A percentile compares a stretch with the other conserved stretches of the same genome.
phyloP scores from a whole-genome alignment of 1,140 invertebrate genomes.

The Diabrotica undecimpunctata region DNA sequence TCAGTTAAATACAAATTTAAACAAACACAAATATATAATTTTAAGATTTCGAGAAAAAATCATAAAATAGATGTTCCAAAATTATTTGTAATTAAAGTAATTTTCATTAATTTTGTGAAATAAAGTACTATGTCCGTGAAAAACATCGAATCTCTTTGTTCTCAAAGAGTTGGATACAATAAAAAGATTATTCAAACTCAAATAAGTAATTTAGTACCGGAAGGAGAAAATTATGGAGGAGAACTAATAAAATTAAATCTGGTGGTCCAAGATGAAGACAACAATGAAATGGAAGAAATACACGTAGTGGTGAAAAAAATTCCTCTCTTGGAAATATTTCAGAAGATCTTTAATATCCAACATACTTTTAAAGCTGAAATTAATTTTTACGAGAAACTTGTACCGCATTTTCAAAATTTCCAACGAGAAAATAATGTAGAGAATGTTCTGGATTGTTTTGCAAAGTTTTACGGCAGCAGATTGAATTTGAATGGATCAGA shows the following conservation, averaged over 20 bases:
- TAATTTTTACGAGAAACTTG: constrained; percentile 14
- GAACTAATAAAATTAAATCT: constrained; percentile 16
- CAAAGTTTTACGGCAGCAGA: constrained; percentile 19
- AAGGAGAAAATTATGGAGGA: constrained; percentile 19
- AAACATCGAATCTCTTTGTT: neutral
- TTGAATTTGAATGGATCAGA: constrained; percentile 13
- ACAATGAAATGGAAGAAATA: neutral
- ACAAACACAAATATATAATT: too few relatives aligned
- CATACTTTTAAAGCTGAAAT: constrained; percentile 47
- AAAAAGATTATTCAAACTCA: constrained; percentile 7
- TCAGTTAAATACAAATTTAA: too few relatives aligned
- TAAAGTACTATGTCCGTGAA: neutral
- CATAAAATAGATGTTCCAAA: too few relatives aligned
- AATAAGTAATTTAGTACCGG: constrained; percentile 1
- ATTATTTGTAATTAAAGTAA: too few relatives aligned
- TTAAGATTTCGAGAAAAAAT: too few relatives aligned
- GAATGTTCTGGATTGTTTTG: constrained; percentile 20
- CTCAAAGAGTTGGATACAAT: neutral
- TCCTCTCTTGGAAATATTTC: constrained; percentile 44
- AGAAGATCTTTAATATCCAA: constrained; percentile 44
- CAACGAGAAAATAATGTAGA: neutral
- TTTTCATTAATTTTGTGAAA: too few relatives aligned
- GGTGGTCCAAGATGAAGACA: neutral
- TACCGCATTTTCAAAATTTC: constrained; percentile 14
- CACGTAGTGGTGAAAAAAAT: constrained; percentile 27